Percentiles rank a stretch among this genome's conserved stretches.
Conservation (phyloP, 2,113 vertebrate species). For the Elaphurus davidianus region DNA sequence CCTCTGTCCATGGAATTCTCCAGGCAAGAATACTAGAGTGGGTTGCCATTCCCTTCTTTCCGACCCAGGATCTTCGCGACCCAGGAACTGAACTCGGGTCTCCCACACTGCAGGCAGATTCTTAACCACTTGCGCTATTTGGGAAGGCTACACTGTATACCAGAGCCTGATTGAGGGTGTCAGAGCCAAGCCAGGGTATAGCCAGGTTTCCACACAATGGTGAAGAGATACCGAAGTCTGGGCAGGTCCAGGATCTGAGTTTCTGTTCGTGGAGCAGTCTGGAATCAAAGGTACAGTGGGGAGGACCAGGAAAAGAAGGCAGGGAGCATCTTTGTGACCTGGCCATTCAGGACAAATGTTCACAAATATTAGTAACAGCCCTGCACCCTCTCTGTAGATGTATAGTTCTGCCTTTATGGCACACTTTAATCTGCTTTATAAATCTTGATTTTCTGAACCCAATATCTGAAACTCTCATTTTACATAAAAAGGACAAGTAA, state of each 20-base stretch:
- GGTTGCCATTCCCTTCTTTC: not conserved
- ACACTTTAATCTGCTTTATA: not conserved
- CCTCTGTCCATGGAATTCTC: not conserved
- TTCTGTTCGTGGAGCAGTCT: not conserved
- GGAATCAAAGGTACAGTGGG: not conserved
- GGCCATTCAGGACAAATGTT: not conserved
- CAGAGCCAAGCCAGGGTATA: not conserved
- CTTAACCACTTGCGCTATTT: not conserved
- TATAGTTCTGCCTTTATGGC: not conserved
- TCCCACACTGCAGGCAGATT: not conserved
- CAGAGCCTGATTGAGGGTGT: not conserved
- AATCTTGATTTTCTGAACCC: not conserved
- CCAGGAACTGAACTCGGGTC: not conserved
- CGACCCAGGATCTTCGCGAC: not conserved
- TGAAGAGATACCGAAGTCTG: not conserved
- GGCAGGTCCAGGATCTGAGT: not conserved
- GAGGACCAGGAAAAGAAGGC: not conserved
- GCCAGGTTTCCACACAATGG: rapidly evolving
- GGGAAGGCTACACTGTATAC: not conserved
- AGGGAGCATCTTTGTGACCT: not conserved
- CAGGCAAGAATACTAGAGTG: not conserved
- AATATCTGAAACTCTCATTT: not conserved
- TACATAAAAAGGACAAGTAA: not conserved
- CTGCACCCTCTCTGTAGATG: not conserved
- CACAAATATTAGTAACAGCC: not conserved